These are phyloP conservation scores for Noctua janthe DNA, from an alignment of 2,888 invertebrate species.

Conservation along the genomic window DNA sequence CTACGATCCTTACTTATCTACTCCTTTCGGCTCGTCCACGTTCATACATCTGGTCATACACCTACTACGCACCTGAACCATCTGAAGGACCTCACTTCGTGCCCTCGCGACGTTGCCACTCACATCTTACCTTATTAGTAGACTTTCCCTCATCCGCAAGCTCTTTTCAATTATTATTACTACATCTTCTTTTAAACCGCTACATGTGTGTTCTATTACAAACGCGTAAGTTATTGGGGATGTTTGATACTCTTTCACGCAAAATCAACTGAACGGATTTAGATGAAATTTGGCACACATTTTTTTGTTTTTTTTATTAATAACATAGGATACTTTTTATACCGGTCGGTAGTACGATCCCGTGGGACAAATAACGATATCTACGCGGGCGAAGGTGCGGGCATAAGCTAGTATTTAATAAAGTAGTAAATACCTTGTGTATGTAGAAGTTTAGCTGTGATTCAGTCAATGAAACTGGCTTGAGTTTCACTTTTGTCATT, in stretches of 20 bases:
- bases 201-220: too few species aligned
- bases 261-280: not conserved
- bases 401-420: not conserved
- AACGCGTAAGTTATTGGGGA: not conserved
- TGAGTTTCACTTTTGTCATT: too few species aligned
- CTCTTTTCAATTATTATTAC: not conserved
- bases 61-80: too few species aligned
- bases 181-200: not conserved
- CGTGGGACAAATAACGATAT: not conserved
- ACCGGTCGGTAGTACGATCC: not conserved
- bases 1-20: too few species aligned
- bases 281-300: not conserved
- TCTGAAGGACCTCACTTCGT: too few species aligned
- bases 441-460: not conserved
- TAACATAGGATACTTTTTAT: not conserved
- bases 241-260: not conserved
- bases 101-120: too few species aligned
- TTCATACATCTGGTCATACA: too few species aligned
- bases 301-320: too few species aligned
- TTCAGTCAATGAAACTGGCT: not conserved
- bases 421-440: not conserved
- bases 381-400: not conserved
- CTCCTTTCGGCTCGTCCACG: too few species aligned
- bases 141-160: not conserved
- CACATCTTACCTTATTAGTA: not conserved